These are phyloP conservation scores for Drosophila kanapiae DNA, from an alignment of 1,140 invertebrate species.

Conservation along the genomic window DNA sequence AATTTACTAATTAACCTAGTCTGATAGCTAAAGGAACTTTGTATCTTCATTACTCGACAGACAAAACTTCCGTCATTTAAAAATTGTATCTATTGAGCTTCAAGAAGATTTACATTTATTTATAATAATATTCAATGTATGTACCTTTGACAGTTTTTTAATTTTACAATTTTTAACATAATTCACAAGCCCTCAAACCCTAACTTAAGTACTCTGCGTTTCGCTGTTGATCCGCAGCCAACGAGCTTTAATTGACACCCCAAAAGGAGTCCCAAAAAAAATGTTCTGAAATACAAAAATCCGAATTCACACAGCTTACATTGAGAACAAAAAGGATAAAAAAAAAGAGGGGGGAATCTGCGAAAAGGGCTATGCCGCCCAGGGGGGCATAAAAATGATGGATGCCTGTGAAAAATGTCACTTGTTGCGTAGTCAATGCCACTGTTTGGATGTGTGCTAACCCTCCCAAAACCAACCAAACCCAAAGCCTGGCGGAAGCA, in stretches of 20 bases:
- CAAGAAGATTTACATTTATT: no score
- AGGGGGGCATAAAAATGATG: constrained; percentile 73
- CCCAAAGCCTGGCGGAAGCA: constrained; percentile 20
- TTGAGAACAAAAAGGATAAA: constrained; percentile 5
- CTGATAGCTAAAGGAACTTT: neutral
- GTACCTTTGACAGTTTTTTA: no score
- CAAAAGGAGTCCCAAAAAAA: constrained; percentile 7
- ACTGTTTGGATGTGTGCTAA: constrained; percentile 19
- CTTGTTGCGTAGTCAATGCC: constrained; percentile 71
- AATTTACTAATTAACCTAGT: neutral
- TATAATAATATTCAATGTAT: no score
- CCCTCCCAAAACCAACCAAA: no score
- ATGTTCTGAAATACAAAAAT: constrained; percentile 6
- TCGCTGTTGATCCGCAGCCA: constrained; percentile 13
- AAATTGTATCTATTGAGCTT: no score
- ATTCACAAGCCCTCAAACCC: neutral
- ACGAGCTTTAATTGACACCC: constrained; percentile 69
- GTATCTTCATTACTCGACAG: neutral
- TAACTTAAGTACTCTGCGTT: neutral
- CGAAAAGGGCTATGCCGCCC: constrained; percentile 1
- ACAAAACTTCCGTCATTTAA: no score
- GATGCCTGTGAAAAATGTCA: constrained; percentile 79
- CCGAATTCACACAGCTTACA: constrained; percentile 2
- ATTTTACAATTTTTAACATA: neutral
- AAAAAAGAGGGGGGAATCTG: constrained; percentile 7